Evolutionary conservation across 2,797 vertebrate genomes (phyloP), one percentile per base, ranked within the genome.

Genomic region (Labroides dimidiatus): DNA sequence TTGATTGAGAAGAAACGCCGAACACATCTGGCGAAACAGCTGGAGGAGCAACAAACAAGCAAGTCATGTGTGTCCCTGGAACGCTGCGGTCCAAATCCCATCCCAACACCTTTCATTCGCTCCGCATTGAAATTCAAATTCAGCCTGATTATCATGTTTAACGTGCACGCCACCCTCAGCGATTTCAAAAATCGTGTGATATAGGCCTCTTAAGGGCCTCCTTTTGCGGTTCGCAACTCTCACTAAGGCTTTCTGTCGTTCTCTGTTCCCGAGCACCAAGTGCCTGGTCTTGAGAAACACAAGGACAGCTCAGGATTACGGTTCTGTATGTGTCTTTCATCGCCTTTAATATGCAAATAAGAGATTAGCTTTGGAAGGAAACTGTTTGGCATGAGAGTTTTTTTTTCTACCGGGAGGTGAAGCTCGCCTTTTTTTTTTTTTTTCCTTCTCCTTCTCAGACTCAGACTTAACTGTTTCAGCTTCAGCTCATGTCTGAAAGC

Each of bases 341-440:
- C 75, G 66, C 85, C 85, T 93, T 93, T 92, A 92, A 88, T 86
- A 92, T 93, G 92, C 87, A 92, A 94, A 94, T 92, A 57, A 72
- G 51, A 88, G 92, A 92, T 93, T 92, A 91, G 87, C 84, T 81
- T 58, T 63, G 72, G 72, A 84, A 77, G 73, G 84, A 60, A 88
- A 84, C 69, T 76, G 64, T 89, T 89, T 91, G 87, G 86, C 78
- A 78, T 61, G 64, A 64, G 69, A 79, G 69, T 33, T 33, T 64
- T 78, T n/a, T 44, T 89, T 87, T 86, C 71, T 78, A 80, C 76
- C 69, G 63, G 70, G 78, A 86, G 76, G 83, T 84, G 80, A 82
- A 67, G 61, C 57, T 66, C 77, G 85, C 86, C 80, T 74, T 84
- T 83, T 37, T 61, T 55, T 69, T 64, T 83, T 37, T 60, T 58